Conservation (phyloP, 2,113 vertebrate species). For the Tetrao urogallus region DNA sequence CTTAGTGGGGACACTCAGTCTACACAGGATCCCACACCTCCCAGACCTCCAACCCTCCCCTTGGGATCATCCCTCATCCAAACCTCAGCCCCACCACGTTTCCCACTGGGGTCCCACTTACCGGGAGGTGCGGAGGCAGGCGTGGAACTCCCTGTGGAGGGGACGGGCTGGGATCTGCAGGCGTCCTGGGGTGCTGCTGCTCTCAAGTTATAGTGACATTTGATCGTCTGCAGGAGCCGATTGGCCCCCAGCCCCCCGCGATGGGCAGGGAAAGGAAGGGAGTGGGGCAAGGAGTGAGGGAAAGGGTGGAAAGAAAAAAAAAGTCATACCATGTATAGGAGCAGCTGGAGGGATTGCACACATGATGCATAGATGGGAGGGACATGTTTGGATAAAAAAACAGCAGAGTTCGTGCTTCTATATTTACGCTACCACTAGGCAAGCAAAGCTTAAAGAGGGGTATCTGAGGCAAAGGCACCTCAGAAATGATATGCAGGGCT, state of each 20-base stretch:
- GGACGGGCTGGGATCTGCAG: conserved; percentile 74
- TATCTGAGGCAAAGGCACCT: conserved; percentile 48
- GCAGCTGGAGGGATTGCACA: conserved; percentile 79
- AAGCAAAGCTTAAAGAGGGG: conserved; percentile 74
- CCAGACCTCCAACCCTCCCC: background rate
- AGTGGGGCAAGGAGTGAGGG: conserved; percentile 27
- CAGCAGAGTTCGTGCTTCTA: conserved; percentile 84
- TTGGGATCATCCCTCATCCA: background rate
- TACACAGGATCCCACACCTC: background rate
- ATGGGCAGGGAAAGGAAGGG: conserved; percentile 47
- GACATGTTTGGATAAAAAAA: conserved; percentile 71
- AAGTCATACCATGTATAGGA: conserved; percentile 81
- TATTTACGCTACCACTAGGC: conserved; percentile 82
- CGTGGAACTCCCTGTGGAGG: conserved; percentile 75
- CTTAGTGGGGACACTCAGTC: background rate
- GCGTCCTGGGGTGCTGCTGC: conserved; percentile 67
- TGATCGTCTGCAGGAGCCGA: conserved; percentile 81
- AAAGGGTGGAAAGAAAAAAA: background rate
- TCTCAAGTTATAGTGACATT: conserved; percentile 88
- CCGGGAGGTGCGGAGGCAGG: conserved; percentile 81
- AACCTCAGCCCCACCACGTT: background rate
- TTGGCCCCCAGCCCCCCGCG: conserved; percentile 77
- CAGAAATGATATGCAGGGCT: rapidly evolving
- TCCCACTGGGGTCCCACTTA: conserved; percentile 60
- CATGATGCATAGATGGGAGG: conserved; percentile 78